These are phyloP conservation scores for Microcebus jonahi DNA, from an alignment of 2,113 vertebrate genomes.

Conservation along the genomic window DNA sequence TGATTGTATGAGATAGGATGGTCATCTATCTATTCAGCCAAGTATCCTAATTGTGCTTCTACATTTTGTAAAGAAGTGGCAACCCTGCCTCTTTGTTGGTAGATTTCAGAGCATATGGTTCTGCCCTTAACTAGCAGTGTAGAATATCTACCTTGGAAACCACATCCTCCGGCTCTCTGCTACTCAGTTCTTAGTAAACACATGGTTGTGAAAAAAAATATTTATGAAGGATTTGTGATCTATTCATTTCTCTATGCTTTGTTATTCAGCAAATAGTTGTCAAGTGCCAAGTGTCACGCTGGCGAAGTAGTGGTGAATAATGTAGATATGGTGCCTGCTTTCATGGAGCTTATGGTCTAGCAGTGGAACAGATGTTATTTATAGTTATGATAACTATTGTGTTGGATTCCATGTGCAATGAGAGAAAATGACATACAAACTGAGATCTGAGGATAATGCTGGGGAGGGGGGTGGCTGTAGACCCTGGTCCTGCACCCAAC, in stretches of 20 bases:
- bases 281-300: background rate
- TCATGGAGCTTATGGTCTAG: background rate
- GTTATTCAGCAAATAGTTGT: background rate
- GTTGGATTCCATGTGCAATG: background rate
- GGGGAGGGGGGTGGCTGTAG: background rate
- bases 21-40: background rate
- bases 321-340: background rate
- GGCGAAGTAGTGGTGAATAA: background rate
- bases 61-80: background rate
- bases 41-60: background rate
- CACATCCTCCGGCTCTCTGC: background rate
- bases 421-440: background rate
- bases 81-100: background rate
- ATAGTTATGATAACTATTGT: background rate
- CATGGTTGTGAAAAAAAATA: background rate
- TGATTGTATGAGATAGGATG: background rate
- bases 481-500: background rate
- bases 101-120: background rate
- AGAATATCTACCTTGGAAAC: background rate
- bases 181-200: background rate
- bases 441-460: background rate
- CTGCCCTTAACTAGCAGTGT: background rate
- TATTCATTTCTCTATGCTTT: background rate
- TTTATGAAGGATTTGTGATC: background rate
- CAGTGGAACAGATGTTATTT: background rate